Conservation (phyloP, 2,113 vertebrate species). For the Tragelaphus imberbis region DNA sequence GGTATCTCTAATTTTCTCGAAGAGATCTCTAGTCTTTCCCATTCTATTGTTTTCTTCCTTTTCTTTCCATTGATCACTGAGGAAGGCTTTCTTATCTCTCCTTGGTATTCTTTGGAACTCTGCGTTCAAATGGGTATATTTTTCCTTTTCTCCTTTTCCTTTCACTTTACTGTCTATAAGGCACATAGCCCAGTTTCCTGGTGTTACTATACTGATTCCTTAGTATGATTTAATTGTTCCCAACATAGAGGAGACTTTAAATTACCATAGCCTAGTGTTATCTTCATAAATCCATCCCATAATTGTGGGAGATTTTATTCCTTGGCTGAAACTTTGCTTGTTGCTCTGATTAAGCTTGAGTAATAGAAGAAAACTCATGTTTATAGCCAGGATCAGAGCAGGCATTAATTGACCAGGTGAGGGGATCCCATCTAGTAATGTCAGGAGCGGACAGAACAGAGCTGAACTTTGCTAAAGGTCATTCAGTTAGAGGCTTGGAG, state of each 20-base stretch:
- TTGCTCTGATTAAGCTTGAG: neutral
- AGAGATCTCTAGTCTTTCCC: neutral
- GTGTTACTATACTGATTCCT: neutral
- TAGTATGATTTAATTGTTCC: neutral
- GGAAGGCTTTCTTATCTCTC: neutral
- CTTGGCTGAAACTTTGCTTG: neutral
- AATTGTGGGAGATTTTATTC: neutral
- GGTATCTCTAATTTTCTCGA: neutral
- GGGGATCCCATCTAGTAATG: neutral
- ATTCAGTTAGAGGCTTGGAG: neutral
- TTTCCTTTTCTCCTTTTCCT: neutral
- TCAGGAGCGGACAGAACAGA: neutral
- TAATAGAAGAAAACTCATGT: neutral
- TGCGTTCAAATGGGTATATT: neutral
- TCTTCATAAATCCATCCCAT: neutral
- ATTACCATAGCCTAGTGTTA: neutral
- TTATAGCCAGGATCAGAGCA: neutral
- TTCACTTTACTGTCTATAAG: neutral
- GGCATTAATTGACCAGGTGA: neutral
- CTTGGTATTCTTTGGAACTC: neutral
- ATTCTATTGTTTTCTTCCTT: neutral
- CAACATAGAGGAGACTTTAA: neutral
- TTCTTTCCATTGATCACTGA: neutral
- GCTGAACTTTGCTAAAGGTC: neutral
- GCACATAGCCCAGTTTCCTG: neutral